Conservation (phyloP, 2,888 invertebrate species). For the Philereme vetulata region DNA sequence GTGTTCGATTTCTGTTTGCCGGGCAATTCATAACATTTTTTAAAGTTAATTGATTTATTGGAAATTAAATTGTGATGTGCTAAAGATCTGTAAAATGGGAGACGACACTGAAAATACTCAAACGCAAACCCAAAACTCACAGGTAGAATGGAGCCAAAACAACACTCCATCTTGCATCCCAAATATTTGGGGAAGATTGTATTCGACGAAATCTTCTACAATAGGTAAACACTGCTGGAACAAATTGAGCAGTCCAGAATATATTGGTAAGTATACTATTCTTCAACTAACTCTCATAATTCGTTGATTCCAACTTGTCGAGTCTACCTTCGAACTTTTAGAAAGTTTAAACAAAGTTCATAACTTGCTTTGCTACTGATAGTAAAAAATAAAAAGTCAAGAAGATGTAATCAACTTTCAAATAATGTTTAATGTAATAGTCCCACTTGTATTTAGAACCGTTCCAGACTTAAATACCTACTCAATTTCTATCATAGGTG, state of each 20-base stretch:
- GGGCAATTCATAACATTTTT: no score
- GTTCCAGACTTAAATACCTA: no score
- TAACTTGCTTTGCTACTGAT: background rate
- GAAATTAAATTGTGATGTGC: conserved; percentile 9
- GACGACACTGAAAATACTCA: conserved; percentile 70
- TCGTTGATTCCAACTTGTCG: background rate
- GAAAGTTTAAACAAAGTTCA: background rate
- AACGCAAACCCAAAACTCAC: conserved; percentile 77
- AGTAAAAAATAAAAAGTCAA: background rate
- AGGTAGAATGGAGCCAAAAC: conserved; percentile 75
- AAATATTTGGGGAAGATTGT: conserved; percentile 80
- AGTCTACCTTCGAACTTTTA: conserved; percentile 28
- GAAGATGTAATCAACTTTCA: no score
- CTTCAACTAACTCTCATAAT: background rate
- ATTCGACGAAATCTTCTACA: conserved; percentile 64
- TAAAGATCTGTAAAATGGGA: conserved; percentile 52
- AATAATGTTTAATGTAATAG: no score
- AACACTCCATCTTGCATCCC: conserved; percentile 69
- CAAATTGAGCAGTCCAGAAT: conserved; percentile 57
- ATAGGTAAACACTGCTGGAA: conserved; percentile 67
- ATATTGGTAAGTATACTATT: conserved; percentile 61
- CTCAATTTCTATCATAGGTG: no score
- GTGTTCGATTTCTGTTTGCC: no score
- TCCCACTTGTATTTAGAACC: no score
- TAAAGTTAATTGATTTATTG: no score